These are phyloP conservation scores for Antechinus stuartii DNA, from an alignment of 2,113 vertebrate genomes.

Conservation along the genomic window DNA sequence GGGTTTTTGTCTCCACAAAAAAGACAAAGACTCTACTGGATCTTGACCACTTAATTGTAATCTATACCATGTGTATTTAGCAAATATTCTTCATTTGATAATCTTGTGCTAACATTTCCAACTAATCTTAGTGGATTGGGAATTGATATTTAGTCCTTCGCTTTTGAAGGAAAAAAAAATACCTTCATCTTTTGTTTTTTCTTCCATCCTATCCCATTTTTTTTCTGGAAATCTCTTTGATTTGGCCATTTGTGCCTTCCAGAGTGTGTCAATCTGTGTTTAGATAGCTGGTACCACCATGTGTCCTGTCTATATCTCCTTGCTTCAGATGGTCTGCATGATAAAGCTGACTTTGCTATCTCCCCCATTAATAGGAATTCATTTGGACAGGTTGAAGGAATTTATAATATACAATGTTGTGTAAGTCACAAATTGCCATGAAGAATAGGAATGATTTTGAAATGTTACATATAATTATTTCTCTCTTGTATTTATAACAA, in stretches of 20 bases:
- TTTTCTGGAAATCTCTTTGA: too few relatives aligned
- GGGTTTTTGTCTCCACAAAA: slow-evolving; percentile 15
- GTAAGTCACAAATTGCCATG: not conserved
- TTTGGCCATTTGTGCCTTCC: not conserved
- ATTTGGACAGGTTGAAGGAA: not conserved
- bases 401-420: not conserved
- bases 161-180: slow-evolving; percentile 46
- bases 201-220: not conserved
- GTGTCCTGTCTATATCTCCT: not conserved
- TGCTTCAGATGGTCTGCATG: too few relatives aligned
- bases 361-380: not conserved
- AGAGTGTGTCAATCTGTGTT: not conserved
- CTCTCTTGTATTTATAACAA: too few relatives aligned
- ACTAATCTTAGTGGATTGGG: slow-evolving; percentile 14
- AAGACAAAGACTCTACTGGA: too few relatives aligned
- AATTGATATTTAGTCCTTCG: slow-evolving; percentile 23
- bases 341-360: not conserved
- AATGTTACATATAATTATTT: not conserved
- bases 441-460: not conserved
- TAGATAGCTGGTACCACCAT: not conserved
- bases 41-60: not conserved
- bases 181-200: not conserved
- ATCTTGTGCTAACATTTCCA: slow-evolving; percentile 38
- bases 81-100: slow-evolving; percentile 31
- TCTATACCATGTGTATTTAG: slow-evolving; percentile 42